phyloP scores from a whole-genome alignment of 2,888 invertebrate species.

The Sycophila texana region DNA sequence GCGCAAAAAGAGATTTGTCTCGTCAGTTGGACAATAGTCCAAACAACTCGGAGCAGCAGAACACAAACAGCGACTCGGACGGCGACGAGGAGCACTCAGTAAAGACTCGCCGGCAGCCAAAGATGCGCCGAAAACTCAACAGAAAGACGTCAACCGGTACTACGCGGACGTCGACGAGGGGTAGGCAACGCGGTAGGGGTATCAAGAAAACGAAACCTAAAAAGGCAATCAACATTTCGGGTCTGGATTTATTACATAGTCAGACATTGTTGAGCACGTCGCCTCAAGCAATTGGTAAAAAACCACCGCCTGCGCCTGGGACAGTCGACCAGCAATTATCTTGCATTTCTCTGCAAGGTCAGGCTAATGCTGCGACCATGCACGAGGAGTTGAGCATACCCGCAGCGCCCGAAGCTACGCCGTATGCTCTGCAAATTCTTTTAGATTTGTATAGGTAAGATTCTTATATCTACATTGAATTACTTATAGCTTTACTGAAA shows the following conservation, averaged over 20 bases:
- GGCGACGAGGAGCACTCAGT: constrained; percentile 66
- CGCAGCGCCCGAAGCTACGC: constrained; percentile 85
- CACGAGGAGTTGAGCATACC: constrained; percentile 92
- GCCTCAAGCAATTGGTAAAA: constrained; percentile 83
- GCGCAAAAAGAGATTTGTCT: constrained; percentile 77
- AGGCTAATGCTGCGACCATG: constrained; percentile 81
- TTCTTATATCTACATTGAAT: too few species aligned
- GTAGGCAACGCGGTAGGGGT: constrained; percentile 77
- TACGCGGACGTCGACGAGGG: constrained; percentile 66
- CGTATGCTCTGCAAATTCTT: constrained; percentile 90
- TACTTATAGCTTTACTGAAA: constrained; percentile 17
- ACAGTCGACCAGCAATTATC: constrained; percentile 94
- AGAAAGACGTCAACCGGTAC: constrained; percentile 51
- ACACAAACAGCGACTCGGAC: constrained; percentile 73
- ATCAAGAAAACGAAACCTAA: constrained; percentile 79
- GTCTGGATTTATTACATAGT: constrained; percentile 91
- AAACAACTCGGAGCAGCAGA: constrained; percentile 72
- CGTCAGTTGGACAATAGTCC: constrained; percentile 77
- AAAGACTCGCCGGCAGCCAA: constrained; percentile 69
- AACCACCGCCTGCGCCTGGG: constrained; percentile 91
- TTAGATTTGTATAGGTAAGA: constrained; percentile 84
- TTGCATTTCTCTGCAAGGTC: constrained; percentile 81
- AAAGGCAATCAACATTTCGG: constrained; percentile 87
- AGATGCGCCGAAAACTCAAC: constrained; percentile 66
- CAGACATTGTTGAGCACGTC: constrained; percentile 92